Percentiles rank a stretch among this genome's conserved stretches.
Conservation (phyloP, 2,797 vertebrate species). For the Synaphobranchus kaupii region DNA sequence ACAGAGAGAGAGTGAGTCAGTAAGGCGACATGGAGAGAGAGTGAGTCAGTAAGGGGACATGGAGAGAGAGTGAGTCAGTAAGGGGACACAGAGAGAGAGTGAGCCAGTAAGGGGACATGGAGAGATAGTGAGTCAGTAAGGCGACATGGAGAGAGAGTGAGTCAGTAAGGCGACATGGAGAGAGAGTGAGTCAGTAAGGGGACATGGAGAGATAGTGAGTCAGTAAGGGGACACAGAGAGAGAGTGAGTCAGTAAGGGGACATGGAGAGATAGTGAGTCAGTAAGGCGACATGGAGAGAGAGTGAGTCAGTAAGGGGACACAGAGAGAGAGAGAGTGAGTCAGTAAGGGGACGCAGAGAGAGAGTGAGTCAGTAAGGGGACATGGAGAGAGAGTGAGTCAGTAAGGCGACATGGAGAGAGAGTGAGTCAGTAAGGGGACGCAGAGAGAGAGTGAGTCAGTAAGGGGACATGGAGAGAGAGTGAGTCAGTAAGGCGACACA, state of each 20-base stretch:
- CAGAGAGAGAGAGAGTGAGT: slow-evolving; percentile 28
- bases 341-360: background rate
- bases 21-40: background rate
- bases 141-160: too few relatives aligned
- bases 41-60: background rate
- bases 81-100: background rate
- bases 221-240: slow-evolving; percentile 20
- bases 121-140: slow-evolving; percentile 17
- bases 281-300: background rate
- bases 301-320: background rate
- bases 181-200: background rate
- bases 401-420: background rate
- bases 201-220: background rate
- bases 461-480: background rate
- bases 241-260: background rate
- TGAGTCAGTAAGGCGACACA: slow-evolving; percentile 32
- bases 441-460: slow-evolving; percentile 30
- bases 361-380: slow-evolving; percentile 25
- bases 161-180: background rate
- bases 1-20: too few relatives aligned
- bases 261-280: background rate
- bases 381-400: slow-evolving; percentile 10
- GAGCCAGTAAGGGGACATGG: background rate
- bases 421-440: background rate
- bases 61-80: background rate